Base-by-base conservation (phyloP, 2,113 vertebrate species). In the Willisornis vidua region DNA sequence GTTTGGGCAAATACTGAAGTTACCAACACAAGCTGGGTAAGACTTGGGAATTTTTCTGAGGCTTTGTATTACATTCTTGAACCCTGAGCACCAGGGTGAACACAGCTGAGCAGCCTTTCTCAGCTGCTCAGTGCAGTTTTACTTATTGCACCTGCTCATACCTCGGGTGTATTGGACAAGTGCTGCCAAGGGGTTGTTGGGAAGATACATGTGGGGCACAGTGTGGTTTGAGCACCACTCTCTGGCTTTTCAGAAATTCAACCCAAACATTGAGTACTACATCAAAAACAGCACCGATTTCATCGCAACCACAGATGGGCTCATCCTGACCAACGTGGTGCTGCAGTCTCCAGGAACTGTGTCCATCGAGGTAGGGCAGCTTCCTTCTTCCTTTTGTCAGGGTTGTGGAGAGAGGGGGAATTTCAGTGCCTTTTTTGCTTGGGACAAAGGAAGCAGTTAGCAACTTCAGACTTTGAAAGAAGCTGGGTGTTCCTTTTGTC, bases 241-340 rank as follows among this genome's bases (percentile, higher is more conserved):
- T 81, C 52, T 93, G 92, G 2, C n/a, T 93, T 94, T 96, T 91
- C 97, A 99, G 98, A 98, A 98, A 70, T 8, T 98, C 88, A 99
- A 99, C 95, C 98, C 98, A 55, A 97, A 98, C 48, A 89, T 99
- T 9, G 86, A 89, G 66, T 99, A 99, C 37, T 97, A 96, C 90
- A 97, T 99, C 59, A 97, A 98, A 91, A 98, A 98, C 97, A 99
- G 98, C 98, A 98, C 97, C 1, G 97, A 98, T 29, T 99, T 99
- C 93, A 98, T 92, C 0, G 95, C 98, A 66, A 98, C 98, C 49
- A 95, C 62, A 12, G 98, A 99, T 2, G 98, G 99, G 18, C 97
- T 98, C 57, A 97, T 99, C 92, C 87, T 98, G 87, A 97, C 98
- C n/a, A 98, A 98, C 4, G 48, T 66, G n/a, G 65, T 95, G 7